Percentiles rank a stretch among this genome's conserved stretches.
Evolutionary conservation across 1,140 invertebrate species (phyloP).

Genomic region (Melipona quadrifasciata): DNA sequence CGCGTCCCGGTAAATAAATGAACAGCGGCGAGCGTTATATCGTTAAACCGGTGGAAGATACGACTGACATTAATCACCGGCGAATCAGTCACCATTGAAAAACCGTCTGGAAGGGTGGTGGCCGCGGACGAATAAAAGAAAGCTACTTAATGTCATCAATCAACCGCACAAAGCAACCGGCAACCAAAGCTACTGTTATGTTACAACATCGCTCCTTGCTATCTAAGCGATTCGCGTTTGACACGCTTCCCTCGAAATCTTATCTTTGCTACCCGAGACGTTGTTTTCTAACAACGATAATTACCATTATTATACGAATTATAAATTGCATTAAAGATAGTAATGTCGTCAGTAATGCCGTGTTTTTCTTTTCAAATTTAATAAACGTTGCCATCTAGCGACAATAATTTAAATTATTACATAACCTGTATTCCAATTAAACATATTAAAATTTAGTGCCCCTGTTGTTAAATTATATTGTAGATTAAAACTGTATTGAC

Average conservation of each 20-base stretch:
- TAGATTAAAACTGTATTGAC: too few relatives aligned
- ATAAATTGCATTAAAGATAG: too few relatives aligned
- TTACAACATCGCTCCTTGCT: not conserved
- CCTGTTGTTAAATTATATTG: too few relatives aligned
- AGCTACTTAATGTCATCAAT: slow-evolving; percentile 39
- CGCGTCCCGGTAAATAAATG: slow-evolving; percentile 39
- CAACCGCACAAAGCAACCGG: not conserved
- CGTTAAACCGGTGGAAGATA: slow-evolving; percentile 37
- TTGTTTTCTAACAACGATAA: too few relatives aligned
- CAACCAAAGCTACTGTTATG: not conserved
- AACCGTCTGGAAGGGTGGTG: slow-evolving; percentile 2
- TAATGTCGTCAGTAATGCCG: too few relatives aligned
- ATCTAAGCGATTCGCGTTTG: not conserved
- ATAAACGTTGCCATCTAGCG: too few relatives aligned
- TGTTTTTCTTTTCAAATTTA: too few relatives aligned
- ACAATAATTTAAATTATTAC: too few relatives aligned
- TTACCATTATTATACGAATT: too few relatives aligned
- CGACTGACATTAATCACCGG: slow-evolving; percentile 40
- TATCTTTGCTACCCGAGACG: too few relatives aligned
- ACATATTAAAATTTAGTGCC: too few relatives aligned
- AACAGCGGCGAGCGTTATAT: slow-evolving; percentile 31
- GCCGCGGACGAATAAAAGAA: slow-evolving; percentile 19
- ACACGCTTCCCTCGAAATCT: not conserved
- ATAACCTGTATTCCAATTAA: too few relatives aligned
- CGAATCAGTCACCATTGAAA: slow-evolving; percentile 45